Evolutionary conservation across 2,113 vertebrate genomes (phyloP).

Genomic region (Scortum barcoo): DNA sequence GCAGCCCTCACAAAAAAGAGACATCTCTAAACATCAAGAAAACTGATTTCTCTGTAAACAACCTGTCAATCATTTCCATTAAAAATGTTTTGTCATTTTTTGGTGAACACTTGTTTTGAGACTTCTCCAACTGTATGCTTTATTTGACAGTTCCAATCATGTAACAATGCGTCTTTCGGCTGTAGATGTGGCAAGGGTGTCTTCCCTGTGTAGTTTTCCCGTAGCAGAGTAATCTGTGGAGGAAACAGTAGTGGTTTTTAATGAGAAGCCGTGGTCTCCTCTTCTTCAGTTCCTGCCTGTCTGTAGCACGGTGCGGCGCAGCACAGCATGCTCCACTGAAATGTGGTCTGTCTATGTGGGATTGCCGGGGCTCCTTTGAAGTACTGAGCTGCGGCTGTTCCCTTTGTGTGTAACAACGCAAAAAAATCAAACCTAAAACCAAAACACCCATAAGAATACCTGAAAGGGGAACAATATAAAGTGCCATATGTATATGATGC

Average conservation of each 20-base stretch:
- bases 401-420: slow-evolving; percentile 82
- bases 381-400: slow-evolving; percentile 74
- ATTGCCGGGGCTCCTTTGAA: slow-evolving; percentile 82
- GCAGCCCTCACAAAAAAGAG: slow-evolving; percentile 34
- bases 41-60: slow-evolving; percentile 69
- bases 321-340: slow-evolving; percentile 65
- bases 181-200: slow-evolving; percentile 54
- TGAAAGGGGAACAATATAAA: slow-evolving; percentile 84
- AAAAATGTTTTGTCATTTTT: slow-evolving; percentile 71
- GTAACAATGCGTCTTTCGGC: slow-evolving; percentile 60
- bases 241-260: slow-evolving; percentile 74
- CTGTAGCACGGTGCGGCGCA: slow-evolving; percentile 56
- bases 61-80: slow-evolving; percentile 75
- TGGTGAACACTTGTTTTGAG: slow-evolving; percentile 61
- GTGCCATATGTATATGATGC: slow-evolving; percentile 83
- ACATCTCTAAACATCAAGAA: slow-evolving; percentile 50
- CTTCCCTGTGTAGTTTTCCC: slow-evolving; percentile 69
- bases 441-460: slow-evolving; percentile 86
- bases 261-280: slow-evolving; percentile 77
- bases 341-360: slow-evolving; percentile 75
- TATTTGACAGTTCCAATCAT: slow-evolving; percentile 83
- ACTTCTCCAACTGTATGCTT: slow-evolving; percentile 74
- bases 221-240: slow-evolving; percentile 69
- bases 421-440: slow-evolving; percentile 82
- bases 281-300: slow-evolving; percentile 72